phyloP scores from a whole-genome alignment of 1,140 invertebrate genomes.

The Drosophila navojoa region DNA sequence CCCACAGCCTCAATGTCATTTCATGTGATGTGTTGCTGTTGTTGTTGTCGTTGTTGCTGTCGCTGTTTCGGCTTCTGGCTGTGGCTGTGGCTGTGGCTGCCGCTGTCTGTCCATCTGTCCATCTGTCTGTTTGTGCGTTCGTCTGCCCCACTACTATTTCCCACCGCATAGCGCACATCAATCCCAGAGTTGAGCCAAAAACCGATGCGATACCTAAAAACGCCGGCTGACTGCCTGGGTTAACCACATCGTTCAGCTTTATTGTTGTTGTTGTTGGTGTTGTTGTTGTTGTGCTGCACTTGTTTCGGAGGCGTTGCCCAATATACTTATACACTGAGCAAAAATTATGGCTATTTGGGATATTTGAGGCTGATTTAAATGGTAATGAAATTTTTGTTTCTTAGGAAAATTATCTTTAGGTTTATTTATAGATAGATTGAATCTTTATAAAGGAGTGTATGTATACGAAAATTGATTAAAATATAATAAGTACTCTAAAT shows the following conservation, averaged over 20 bases:
- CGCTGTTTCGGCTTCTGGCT: slow-evolving; percentile 45
- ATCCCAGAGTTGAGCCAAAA: slow-evolving; percentile 27
- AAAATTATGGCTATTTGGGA: background rate
- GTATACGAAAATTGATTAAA: no score
- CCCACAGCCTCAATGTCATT: slow-evolving; percentile 22
- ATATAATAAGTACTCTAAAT: no score
- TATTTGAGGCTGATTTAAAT: no score
- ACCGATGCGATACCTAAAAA: slow-evolving; percentile 18
- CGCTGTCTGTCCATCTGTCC: no score
- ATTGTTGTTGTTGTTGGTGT: slow-evolving; percentile 7
- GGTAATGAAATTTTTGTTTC: no score
- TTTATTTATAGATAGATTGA: no score
- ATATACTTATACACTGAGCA: background rate
- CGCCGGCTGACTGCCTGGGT: slow-evolving; percentile 43
- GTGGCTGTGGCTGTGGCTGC: slow-evolving; percentile 21
- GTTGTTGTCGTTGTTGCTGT: slow-evolving; percentile 19
- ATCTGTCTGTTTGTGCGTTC: no score
- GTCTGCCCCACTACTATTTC: slow-evolving; percentile 29
- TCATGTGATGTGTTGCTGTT: slow-evolving; percentile 25
- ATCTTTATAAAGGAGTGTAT: no score
- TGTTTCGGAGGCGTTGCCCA: slow-evolving; percentile 52
- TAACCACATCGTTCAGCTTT: slow-evolving; percentile 48
- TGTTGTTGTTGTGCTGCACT: slow-evolving; percentile 41
- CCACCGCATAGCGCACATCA: slow-evolving; percentile 54
- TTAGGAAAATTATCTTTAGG: no score